These are phyloP conservation scores for Protosalanx chinensis DNA, from an alignment of 2,797 vertebrate species.

Conservation along the genomic window DNA sequence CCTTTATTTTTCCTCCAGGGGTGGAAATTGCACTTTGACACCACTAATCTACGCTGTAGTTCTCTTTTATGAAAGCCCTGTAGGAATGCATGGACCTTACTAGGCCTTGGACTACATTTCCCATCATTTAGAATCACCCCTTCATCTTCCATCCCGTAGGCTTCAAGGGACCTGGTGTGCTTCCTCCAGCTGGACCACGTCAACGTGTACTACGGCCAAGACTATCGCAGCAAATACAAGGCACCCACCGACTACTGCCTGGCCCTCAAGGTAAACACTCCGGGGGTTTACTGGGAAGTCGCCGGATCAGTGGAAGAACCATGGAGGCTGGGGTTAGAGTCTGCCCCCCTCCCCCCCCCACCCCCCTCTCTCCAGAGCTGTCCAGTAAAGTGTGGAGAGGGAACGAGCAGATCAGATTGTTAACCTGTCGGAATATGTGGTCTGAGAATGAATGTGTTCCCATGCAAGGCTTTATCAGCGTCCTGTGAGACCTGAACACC, in stretches of 20 bases:
- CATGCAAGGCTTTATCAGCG: background rate
- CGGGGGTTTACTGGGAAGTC: too few species aligned
- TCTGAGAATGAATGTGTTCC: conserved; percentile 4
- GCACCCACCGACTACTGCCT: conserved; percentile 96
- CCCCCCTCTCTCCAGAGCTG: background rate
- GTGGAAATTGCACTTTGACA: too few species aligned
- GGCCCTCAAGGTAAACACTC: conserved; percentile 84
- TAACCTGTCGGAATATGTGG: conserved; percentile 3
- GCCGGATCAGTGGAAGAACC: too few species aligned
- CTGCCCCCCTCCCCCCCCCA: too few species aligned
- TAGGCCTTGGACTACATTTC: background rate
- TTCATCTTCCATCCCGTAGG: conserved; percentile 58
- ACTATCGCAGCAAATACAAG: conserved; percentile 97
- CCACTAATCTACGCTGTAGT: background rate
- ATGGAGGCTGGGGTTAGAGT: too few species aligned
- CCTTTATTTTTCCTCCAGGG: too few species aligned
- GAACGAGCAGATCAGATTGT: too few species aligned
- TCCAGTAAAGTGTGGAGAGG: too few species aligned
- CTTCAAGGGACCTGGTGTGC: conserved; percentile 84
- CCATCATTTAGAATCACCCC: background rate
- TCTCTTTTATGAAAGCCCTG: background rate
- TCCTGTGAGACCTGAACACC: conserved; percentile 19
- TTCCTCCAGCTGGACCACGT: conserved; percentile 88
- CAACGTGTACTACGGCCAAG: conserved; percentile 89
- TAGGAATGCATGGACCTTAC: too few species aligned